Base-by-base conservation (phyloP, 1,140 invertebrate genomes). In the Musca vetustissima region DNA sequence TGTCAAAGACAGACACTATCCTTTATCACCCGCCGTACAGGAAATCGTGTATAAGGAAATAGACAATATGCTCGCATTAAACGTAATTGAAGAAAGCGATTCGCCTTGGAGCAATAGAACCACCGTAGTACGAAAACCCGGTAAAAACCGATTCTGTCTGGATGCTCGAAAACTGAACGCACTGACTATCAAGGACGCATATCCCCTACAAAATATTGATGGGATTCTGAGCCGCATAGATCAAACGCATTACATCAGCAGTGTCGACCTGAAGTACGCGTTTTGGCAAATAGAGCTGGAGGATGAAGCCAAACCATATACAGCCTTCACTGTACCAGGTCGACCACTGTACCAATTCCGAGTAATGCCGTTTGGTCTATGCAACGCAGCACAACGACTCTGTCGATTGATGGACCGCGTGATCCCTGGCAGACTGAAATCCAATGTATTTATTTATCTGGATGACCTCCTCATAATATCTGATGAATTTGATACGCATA, bases 261-360 rank as follows among this genome's bases (percentile, higher is more conserved):
- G 76, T 1, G 28, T 83, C 8, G 76, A 80, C 69, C 70, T 83
- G 25, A 82, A 78, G 64, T 70, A 76, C 32, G 78, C 79, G 0
- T 83, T 76, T 64, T 78, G 73, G 73, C 79, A 84, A 69, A 73
- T 84, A 1, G 74, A 73, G 0, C 19, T 84, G 1, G 72, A 70
- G 1, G 53, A 72, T 8, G 67, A 67, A 11, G 74, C 69, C 15
- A 73, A 69, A 53, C 59, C 75, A 14, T 64, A 43, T 17, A 64
- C 61, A 8, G 61, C 61, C 15, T 64, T 64, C 21, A 64, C 53
- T 8, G 22, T 57, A 13, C 48, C 48, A 50, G 48, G 48, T n/a
- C 48, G 48, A 19, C 15, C 15, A 4, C 48, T 50, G 19, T 50
- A 50, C 48, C 48, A 50, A 13, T n/a, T 15, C 15, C 48, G 48